Evolutionary conservation across 2,888 invertebrate genomes (phyloP).

Genomic region (Mayetiola destructor): DNA sequence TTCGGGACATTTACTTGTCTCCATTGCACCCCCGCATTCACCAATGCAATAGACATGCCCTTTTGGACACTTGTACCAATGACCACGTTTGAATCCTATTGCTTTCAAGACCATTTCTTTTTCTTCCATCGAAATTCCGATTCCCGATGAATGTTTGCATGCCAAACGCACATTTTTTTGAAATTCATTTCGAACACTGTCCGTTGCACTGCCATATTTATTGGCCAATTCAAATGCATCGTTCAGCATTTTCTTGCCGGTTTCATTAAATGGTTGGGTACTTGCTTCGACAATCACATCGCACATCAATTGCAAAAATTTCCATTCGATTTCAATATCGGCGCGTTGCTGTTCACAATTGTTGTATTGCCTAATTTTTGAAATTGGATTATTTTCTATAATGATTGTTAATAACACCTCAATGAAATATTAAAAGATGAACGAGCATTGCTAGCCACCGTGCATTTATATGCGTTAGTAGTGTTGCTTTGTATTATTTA

Average conservation of each 20-base stretch:
- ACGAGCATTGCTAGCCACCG: too few relatives aligned
- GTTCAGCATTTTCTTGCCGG: background rate
- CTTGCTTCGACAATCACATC: background rate
- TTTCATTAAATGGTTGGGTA: background rate
- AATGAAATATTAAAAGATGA: too few relatives aligned
- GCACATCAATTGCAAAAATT: background rate
- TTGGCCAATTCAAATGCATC: constrained; percentile 7
- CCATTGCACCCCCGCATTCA: constrained; percentile 12
- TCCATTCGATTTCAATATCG: background rate
- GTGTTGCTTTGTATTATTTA: too few relatives aligned
- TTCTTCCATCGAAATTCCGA: constrained; percentile 12
- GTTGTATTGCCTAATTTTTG: background rate
- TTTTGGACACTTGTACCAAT: constrained; percentile 13
- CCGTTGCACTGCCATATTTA: background rate
- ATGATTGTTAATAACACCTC: too few relatives aligned
- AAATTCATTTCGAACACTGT: background rate
- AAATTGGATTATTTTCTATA: too few relatives aligned
- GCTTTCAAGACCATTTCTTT: constrained; percentile 6
- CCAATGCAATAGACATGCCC: constrained; percentile 11
- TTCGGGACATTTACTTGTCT: constrained; percentile 7
- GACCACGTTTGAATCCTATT: background rate
- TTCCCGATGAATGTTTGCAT: background rate
- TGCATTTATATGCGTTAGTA: too few relatives aligned
- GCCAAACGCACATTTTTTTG: background rate
- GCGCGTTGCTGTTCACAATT: constrained; percentile 2